Evolutionary conservation across 2,888 invertebrate species (phyloP), one percentile per base, ranked within the genome.

Genomic region (Drosophila acutilabella): DNA sequence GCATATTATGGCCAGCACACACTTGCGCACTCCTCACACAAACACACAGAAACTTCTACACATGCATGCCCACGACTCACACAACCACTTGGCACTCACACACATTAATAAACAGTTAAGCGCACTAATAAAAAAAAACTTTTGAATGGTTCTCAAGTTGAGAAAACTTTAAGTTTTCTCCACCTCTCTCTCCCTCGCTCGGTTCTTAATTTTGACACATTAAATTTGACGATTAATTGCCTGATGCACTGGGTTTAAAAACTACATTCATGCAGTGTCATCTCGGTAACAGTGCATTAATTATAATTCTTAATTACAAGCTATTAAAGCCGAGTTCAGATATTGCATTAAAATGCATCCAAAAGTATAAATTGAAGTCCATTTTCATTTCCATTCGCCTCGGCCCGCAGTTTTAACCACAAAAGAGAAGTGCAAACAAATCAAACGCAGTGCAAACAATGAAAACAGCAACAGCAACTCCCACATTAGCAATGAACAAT

Each of bases 251-350:
- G 36, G 30, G 48, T 64, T 60, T 59, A 26, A 44, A 48, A 45
- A 26, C 33, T 51, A 51, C 58, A 67, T 68, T 73, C 45, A 73
- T 57, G 64, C 57, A 10, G 61, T 51, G 47, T 45, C 74, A 57
- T 40, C 36, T 66, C 33, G 44, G 61, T 16, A 40, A 53, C 20
- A 72, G 56, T 64, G 66, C 62, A 66, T 73, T 77, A 36, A 67
- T 80, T 71, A 70, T 52, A 64, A 38, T 70, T 81, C 74, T 79
- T 79, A 84, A 87, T 84, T 87, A 77, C 77, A 68, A 68, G 67
- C 82, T 77, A 87, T 82, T 81, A 87, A 70, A 61, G 67, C 59
- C 38, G 30, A 58, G 61, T 18, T 44, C 78, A 40, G 58, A 58
- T 48, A 41, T 38, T 40, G 36, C 41, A 26, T 44, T 70, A 44